phyloP scores from a whole-genome alignment of 1,140 invertebrate species.

The Drosophila sp. region DNA sequence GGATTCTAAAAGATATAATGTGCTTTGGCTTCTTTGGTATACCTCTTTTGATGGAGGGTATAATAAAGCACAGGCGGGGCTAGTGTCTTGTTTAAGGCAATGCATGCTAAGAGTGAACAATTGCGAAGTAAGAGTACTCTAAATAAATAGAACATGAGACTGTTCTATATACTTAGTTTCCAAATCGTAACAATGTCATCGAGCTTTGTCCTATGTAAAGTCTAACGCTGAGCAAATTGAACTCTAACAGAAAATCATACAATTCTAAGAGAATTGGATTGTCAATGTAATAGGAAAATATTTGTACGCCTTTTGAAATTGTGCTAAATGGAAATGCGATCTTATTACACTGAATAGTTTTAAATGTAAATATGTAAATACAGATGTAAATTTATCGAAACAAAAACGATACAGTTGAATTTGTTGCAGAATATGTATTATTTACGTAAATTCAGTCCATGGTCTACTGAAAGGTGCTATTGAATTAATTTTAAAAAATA shows the following conservation, averaged over 20 bases:
- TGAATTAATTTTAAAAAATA: constrained; percentile 11
- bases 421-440: constrained; percentile 5
- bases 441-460: constrained; percentile 12
- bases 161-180: background rate
- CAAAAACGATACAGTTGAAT: constrained; percentile 3
- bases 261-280: background rate
- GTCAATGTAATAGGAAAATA: constrained; percentile 1
- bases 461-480: background rate
- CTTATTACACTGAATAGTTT: constrained; percentile 12
- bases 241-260: background rate
- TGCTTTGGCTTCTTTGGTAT: no score
- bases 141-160: background rate
- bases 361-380: constrained; percentile 12
- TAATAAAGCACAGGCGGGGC: background rate
- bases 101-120: background rate
- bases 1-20: no score
- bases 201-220: background rate
- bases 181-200: constrained; percentile 3
- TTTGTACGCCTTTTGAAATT: background rate
- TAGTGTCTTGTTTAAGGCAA: background rate
- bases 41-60: background rate
- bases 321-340: constrained; percentile 12
- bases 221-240: background rate
- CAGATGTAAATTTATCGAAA: constrained; percentile 11
- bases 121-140: background rate